Conservation (phyloP, 2,888 invertebrate genomes). For the Drosophila anceps region DNA sequence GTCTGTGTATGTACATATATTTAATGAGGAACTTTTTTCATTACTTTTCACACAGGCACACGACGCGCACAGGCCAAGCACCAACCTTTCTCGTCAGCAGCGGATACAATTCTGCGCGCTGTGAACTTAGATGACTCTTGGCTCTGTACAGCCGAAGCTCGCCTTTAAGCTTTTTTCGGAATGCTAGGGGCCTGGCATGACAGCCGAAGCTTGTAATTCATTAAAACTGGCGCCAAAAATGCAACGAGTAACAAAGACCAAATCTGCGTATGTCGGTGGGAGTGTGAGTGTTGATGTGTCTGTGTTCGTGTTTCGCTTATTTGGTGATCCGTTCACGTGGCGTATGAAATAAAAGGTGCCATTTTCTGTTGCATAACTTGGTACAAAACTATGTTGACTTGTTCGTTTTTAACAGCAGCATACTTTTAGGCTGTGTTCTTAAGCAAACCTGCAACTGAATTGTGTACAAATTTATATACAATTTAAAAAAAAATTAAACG, state of each 20-base stretch:
- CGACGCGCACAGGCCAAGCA: slow-evolving; percentile 76
- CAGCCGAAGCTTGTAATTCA: slow-evolving; percentile 48
- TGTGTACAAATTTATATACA: neutral
- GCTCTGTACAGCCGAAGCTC: slow-evolving; percentile 62
- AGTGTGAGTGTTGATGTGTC: neutral
- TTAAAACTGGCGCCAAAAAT: slow-evolving; percentile 77
- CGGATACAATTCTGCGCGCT: slow-evolving; percentile 84
- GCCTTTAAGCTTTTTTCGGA: slow-evolving; percentile 75
- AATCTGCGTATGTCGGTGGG: neutral
- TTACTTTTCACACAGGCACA: slow-evolving; percentile 75
- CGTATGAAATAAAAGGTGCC: slow-evolving; percentile 31
- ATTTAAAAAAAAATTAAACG: neutral
- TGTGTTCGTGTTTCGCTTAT: neutral
- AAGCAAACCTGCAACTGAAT: neutral
- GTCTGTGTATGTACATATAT: slow-evolving; percentile 43
- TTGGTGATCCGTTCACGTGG: slow-evolving; percentile 36
- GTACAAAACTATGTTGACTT: too few species aligned
- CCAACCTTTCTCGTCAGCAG: slow-evolving; percentile 85
- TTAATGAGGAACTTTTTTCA: slow-evolving; percentile 61
- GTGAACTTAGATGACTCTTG: slow-evolving; percentile 41
- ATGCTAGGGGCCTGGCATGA: slow-evolving; percentile 57
- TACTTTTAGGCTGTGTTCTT: slow-evolving; percentile 10
- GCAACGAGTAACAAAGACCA: slow-evolving; percentile 21
- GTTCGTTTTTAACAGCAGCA: neutral
- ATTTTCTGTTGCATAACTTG: neutral